Conservation (phyloP, 2,888 invertebrate species). For the Tenthredo amoena region DNA sequence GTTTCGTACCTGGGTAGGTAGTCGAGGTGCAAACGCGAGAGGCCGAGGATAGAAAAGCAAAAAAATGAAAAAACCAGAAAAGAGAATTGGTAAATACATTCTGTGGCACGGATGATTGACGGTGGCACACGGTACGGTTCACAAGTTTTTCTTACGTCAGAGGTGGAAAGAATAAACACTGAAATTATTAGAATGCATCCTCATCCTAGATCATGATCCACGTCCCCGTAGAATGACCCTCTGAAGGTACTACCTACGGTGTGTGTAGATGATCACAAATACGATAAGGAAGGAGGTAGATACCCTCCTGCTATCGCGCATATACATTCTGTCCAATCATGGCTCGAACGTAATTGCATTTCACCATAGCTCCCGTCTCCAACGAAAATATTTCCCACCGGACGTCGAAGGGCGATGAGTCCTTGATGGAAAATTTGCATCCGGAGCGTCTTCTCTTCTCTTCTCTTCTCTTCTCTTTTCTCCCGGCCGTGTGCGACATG, state of each 20-base stretch:
- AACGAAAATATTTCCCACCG: constrained; percentile 39
- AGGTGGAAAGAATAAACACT: not conserved
- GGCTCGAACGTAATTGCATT: constrained; percentile 25
- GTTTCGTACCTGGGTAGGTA: constrained; percentile 8
- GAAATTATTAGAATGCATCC: not conserved
- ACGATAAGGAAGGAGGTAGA: not conserved
- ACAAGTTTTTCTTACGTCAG: not conserved
- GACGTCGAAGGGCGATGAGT: constrained; percentile 29
- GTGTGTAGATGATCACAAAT: not conserved
- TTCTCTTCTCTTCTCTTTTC: constrained; percentile 18
- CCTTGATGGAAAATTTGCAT: constrained; percentile 48
- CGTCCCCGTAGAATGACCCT: not conserved
- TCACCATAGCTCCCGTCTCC: not conserved
- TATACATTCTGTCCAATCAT: constrained; percentile 35
- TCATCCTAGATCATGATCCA: not conserved
- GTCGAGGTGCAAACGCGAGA: not conserved
- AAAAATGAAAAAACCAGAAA: not conserved
- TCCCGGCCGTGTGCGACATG: constrained; percentile 1
- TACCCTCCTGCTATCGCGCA: not conserved
- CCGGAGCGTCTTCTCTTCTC: constrained; percentile 51
- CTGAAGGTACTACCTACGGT: not conserved
- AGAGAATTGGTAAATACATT: not conserved
- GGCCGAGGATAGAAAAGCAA: not conserved
- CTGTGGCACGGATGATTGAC: not conserved
- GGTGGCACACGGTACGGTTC: not conserved